Conservation (phyloP, 2,113 vertebrate genomes). For the Passer domesticus region DNA sequence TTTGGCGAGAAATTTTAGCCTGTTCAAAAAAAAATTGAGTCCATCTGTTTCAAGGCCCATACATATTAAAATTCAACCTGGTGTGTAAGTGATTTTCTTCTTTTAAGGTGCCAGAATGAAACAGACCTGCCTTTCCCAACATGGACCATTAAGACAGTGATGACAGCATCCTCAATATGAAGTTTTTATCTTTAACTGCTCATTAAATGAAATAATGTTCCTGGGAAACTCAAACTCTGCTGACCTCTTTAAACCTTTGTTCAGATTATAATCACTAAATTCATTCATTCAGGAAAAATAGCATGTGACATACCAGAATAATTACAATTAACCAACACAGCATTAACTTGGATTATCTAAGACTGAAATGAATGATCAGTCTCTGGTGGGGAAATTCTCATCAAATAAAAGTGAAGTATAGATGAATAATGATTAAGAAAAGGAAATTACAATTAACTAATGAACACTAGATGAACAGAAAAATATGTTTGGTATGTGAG, state of each 20-base stretch:
- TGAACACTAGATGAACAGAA: neutral
- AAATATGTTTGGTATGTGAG: neutral
- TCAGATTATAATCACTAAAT: conserved; percentile 28
- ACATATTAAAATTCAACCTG: neutral
- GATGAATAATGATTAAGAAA: neutral
- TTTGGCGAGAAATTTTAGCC: neutral
- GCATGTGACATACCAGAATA: conserved; percentile 15
- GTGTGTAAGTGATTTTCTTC: neutral
- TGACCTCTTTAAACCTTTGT: conserved; percentile 36
- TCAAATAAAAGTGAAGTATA: neutral
- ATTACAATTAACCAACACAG: conserved; percentile 33
- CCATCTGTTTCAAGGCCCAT: neutral
- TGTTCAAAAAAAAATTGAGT: neutral
- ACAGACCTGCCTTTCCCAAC: neutral
- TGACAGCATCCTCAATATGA: neutral
- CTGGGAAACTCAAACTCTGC: conserved; percentile 14
- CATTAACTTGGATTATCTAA: conserved; percentile 28
- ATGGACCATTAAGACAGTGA: neutral
- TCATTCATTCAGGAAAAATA: conserved; percentile 47
- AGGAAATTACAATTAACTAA: neutral
- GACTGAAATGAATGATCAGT: neutral
- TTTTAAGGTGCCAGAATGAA: neutral
- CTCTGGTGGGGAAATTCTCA: neutral
- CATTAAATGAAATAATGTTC: neutral
- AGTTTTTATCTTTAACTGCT: neutral